These are phyloP conservation scores for Chondrosia reniformis DNA, from an alignment of 37 sponge, comb jelly and placozoan genomes.

Conservation along the genomic window DNA sequence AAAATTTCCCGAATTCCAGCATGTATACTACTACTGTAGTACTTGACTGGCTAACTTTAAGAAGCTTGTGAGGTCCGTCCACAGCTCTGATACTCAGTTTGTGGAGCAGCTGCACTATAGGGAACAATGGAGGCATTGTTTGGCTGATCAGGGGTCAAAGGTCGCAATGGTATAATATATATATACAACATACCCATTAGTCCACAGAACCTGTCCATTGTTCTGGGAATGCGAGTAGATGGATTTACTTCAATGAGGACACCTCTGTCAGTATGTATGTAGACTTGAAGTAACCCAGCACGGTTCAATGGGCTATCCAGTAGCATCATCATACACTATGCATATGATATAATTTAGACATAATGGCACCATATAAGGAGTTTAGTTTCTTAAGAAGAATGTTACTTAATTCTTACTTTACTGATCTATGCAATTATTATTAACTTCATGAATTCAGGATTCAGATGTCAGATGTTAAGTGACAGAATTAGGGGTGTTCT, in stretches of 20 bases:
- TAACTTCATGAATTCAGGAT: too few species aligned
- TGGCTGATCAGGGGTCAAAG: not conserved
- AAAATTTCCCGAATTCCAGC: not conserved
- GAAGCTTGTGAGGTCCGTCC: conserved; percentile 93
- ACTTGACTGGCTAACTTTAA: conserved; percentile 85
- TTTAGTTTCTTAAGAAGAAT: too few species aligned
- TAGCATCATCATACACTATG: conserved; percentile 95
- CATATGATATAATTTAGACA: too few species aligned
- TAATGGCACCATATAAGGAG: too few species aligned
- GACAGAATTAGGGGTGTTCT: too few species aligned
- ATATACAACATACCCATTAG: conserved; percentile 77
- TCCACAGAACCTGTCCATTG: conserved; percentile 96
- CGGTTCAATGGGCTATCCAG: conserved; percentile 98
- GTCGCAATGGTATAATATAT: not conserved
- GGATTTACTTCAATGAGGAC: conserved; percentile 97
- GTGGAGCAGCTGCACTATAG: conserved; percentile 91
- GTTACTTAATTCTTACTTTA: too few species aligned
- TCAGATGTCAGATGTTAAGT: too few species aligned
- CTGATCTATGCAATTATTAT: too few species aligned
- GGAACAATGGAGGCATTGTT: not conserved
- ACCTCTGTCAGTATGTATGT: conserved; percentile 93
- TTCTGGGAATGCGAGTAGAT: conserved; percentile 91
- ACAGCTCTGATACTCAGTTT: conserved; percentile 94
- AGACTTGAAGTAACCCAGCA: conserved; percentile 96
- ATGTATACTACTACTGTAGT: not conserved